Evolutionary conservation across 2,113 vertebrate genomes (phyloP), one percentile per base, ranked within the genome.

Genomic region (Rousettus leschenaultii): DNA sequence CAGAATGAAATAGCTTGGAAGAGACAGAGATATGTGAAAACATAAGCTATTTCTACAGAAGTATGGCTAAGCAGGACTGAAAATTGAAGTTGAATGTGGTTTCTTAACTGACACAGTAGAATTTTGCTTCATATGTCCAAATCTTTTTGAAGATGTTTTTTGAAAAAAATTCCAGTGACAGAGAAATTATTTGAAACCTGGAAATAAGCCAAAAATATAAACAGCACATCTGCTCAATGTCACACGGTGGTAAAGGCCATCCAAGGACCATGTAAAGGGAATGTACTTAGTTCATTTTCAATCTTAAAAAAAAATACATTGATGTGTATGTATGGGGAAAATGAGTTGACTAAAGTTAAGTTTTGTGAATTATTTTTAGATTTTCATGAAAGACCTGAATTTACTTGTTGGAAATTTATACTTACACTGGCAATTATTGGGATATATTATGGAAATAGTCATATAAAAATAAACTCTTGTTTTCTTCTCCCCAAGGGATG

Each of bases 1-100:
- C 51, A 94, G 94, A 95, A 93, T 74, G 80, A 97, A 95, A 95
- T 45, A 95, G 74, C 53, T 95, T 95, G 1, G 86, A 96, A 90
- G 2, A 43, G 12, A 77, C 21, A 95, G 91, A 96, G 9, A 95
- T 22, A 18, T 65, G 90, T 63, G 16, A 38, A 96, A 96, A 84
- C 28, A 96, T 87, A 95, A 78, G 86, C 48, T 89, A 4, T 91
- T 97, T 91, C 86, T 86, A 73, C 11, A 91, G 18, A 35, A 74
- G 21, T 55, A 82, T 79, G n/a, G 83, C 57, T 93, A 95, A 93
- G 71, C 59, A 82, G 21, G 26, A 83, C 21, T 55, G 79, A 92
- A 97, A 92, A 83, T 73, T 79, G 45, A 92, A 96, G 84, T 33
- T 94, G 70, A 93, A 83, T 55, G 63, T 89, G n/a, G 38, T n/a